Base-by-base conservation (phyloP, 2,797 vertebrate genomes). In the Clangula hyemalis region DNA sequence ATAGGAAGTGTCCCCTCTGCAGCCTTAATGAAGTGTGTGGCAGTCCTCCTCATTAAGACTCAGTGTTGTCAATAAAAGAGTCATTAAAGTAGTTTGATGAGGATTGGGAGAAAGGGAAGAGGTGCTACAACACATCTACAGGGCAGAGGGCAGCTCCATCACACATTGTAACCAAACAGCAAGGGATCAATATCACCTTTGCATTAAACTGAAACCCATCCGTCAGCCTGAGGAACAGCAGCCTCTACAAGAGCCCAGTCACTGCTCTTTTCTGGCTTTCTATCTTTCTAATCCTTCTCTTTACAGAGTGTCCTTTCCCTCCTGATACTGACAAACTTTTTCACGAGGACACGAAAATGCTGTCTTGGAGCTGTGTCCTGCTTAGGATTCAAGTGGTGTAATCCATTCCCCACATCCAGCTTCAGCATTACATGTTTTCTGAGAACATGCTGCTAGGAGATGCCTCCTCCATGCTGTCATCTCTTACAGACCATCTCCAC, bases 1-100 rank as follows among this genome's bases (percentile, higher is more conserved):
- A 84, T 57, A 78, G 89, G 85, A 90, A 56, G 79, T 66, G 85
- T 94, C 96, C 95, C 87, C 95, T 94, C 86, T 69, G 88, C 57
- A 91, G 85, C 87, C 80, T 97, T 98, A 98, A 97, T 97, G 97
- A 98, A 98, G 97, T 97, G 97, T 95, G 96, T 76, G 89, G 95
- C 95, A 96, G 96, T 96, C 85, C 77, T 98, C 93, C 98, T 98
- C 98, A 98, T 98, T 98, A 98, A 97, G 97, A 89, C 90, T 72
- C 89, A 24, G 91, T 19, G 53, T 93, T 97, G 97, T 98, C 98
- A 97, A 98, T 98, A 97, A 97, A 97, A 97, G 96, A 98, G 97
- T 98, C 98, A 97, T 98, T 98, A 98, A 97, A 97, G 95, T 82
- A 54, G 39, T 96, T 89, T 98, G 98, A 97, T 94, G 97, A 95